Conservation (phyloP, 64 coral and sea anemone species). For the Exaiptasia diaphana region DNA sequence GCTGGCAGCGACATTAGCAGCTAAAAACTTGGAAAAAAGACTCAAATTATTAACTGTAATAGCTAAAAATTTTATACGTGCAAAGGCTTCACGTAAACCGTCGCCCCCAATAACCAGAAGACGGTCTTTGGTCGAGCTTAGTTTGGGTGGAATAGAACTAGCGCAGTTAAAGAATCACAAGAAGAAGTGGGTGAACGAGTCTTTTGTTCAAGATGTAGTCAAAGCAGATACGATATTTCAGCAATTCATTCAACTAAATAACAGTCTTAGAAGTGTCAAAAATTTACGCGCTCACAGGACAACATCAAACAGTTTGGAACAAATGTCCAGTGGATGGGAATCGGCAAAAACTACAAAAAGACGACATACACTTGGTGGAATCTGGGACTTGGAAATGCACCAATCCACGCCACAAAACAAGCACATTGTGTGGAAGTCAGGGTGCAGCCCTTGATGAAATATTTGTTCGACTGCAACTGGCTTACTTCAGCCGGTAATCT, state of each 20-base stretch:
- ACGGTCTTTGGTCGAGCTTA: constrained; percentile 66
- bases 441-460: background rate
- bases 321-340: background rate
- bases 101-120: constrained; percentile 28
- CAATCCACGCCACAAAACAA: background rate
- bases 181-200: constrained; percentile 8
- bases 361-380: constrained; percentile 2
- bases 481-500: background rate
- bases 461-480: background rate
- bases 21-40: constrained; percentile 72
- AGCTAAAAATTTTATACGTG: constrained; percentile 75
- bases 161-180: constrained; percentile 64
- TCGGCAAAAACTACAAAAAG: background rate
- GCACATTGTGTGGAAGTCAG: constrained; percentile 55
- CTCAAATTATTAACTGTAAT: constrained; percentile 65
- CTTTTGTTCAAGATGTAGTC: constrained; percentile 52
- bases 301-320: constrained; percentile 50
- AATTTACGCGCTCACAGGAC: constrained; percentile 57
- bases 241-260: constrained; percentile 73
- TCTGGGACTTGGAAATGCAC: background rate
- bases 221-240: constrained; percentile 82
- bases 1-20: constrained; percentile 71
- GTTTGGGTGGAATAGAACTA: constrained; percentile 75
- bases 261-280: constrained; percentile 59
- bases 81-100: constrained; percentile 49